Conservation (phyloP, 2,113 vertebrate genomes). For the Falcunculus frontatus region DNA sequence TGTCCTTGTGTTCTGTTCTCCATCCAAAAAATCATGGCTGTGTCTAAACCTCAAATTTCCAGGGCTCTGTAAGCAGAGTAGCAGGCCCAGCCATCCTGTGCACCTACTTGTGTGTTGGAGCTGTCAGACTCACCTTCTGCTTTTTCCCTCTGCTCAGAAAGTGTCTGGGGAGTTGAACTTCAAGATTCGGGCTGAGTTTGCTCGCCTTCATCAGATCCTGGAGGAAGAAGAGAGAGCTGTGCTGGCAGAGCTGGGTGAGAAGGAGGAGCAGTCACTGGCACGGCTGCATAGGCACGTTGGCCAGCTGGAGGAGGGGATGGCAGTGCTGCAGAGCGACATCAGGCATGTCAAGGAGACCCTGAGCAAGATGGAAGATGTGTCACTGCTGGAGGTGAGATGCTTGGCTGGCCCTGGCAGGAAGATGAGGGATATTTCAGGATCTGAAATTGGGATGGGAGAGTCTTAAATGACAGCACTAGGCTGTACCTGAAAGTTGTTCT, state of each 20-base stretch:
- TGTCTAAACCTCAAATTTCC: not conserved
- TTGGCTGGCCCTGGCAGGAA: not conserved
- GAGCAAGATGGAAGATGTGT: conserved; percentile 5
- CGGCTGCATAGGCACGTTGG: conserved; percentile 62
- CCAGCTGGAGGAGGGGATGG: conserved; percentile 39
- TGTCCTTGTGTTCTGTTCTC: not conserved
- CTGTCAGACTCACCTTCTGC: not conserved
- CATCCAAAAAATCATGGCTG: not conserved
- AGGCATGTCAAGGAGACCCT: conserved; percentile 40
- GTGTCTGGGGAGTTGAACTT: conserved; percentile 66
- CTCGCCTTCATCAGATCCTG: conserved; percentile 77
- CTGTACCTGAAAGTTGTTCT: not conserved
- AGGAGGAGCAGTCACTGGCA: conserved; percentile 67
- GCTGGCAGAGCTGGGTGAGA: conserved; percentile 69
- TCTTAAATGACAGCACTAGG: not conserved
- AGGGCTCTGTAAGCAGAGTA: not conserved
- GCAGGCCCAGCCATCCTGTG: not conserved
- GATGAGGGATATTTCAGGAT: not conserved
- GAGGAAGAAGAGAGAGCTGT: conserved; percentile 72
- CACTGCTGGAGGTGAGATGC: conserved; percentile 67
- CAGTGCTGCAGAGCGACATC: conserved; percentile 67
- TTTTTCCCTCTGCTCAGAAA: conserved; percentile 28
- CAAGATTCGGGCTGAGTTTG: conserved; percentile 75
- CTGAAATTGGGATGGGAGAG: not conserved
- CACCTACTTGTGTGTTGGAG: not conserved